Base-by-base conservation (phyloP, 2,797 vertebrate species). In the Ciconia nigra region DNA sequence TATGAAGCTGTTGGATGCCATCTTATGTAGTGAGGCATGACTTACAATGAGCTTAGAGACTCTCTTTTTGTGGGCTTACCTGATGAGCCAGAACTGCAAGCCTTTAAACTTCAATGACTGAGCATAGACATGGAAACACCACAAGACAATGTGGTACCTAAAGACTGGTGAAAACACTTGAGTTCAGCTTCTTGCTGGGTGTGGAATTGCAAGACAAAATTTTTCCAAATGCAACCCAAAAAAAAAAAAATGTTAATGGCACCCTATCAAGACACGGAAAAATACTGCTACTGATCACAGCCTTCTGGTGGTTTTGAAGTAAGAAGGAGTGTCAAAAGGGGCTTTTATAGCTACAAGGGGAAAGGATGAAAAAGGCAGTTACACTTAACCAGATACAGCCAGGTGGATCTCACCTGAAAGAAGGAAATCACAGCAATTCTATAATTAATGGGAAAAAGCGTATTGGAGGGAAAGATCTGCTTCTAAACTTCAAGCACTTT, bases 401-500 rank as follows among this genome's bases (percentile, higher is more conserved):
- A 18, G 3, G 4, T 63, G 15, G 31, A 22, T 49, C 25, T 72
- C 15, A 52, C 4, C 5, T 87, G 39, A 62, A 83, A 66, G 16
- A 73, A 44, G 25, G 11, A 83, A 86, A 78, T 44, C 11, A 14
- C 9, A 76, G 8, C 1, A 63, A 37, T 21, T 67, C 8, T 14
- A 1, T 49, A 62, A 71, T 47, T 90, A 3, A 7, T 10, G 4
- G 13, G 2, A 2, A 5, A 52, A 73, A 39, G 25, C 0, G 0
- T 47, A 28, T 24, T 15, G 11, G 35, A 55, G 35, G 39, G 49
- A 86, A 62, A 20, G 21, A 66, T 39, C 19, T 51, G 13, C 1
- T 19, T 69, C 5, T 46, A 42, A 78, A 26, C 3, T 15, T 59
- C 5, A 21, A 39, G 16, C 31, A 28, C 39, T 46, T 63, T 42